Evolutionary conservation across 2,888 invertebrate genomes (phyloP), one percentile per base, ranked within the genome.

Genomic region (Gandaritis pyraliata): DNA sequence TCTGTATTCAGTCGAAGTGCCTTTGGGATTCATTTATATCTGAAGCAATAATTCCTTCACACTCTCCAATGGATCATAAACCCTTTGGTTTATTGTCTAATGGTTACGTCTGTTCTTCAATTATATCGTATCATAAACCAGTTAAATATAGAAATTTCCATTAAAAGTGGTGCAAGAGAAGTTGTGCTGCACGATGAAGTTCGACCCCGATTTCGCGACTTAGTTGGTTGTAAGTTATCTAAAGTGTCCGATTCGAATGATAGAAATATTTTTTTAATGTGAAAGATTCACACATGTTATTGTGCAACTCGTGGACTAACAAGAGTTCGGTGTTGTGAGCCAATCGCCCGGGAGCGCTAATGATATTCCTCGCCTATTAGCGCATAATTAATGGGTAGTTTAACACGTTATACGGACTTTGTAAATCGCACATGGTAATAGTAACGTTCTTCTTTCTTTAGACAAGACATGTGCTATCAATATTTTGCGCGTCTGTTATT

Each of bases 71-170:
- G 61, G 69, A 75, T 72, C 80, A 82, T 85, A 81, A 85, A 85
- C 74, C 74, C 69, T 65, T 72, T 70, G 73, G 67, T 82, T 83
- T 84, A 82, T 82, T 83, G 82, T 85, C 73, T 80, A 76, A 80
- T 81, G 77, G 78, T 80, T 74, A 76, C 76, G 83, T 81, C 81
- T 82, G 82, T 86, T 86, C 81, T 76, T 75, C 82, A 81, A 85
- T 79, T 72, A 79, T 80, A 73, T 72, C 63, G 74, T 82, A 82
- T 75, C 77, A 75, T 84, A 81, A 79, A 84, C 72, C 71, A 74
- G 73, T 61, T 68, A 64, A 64, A 77, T 76, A 75, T 75, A 78
- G 75, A 75, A 81, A 82, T 80, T 79, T 75, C 80, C 78, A 82
- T 83, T 82, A 80, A 74, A 72, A 80, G 73, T 79, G 77, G 73